phyloP scores from a whole-genome alignment of 2,888 invertebrate genomes.

The Falcaria lacertinaria region DNA sequence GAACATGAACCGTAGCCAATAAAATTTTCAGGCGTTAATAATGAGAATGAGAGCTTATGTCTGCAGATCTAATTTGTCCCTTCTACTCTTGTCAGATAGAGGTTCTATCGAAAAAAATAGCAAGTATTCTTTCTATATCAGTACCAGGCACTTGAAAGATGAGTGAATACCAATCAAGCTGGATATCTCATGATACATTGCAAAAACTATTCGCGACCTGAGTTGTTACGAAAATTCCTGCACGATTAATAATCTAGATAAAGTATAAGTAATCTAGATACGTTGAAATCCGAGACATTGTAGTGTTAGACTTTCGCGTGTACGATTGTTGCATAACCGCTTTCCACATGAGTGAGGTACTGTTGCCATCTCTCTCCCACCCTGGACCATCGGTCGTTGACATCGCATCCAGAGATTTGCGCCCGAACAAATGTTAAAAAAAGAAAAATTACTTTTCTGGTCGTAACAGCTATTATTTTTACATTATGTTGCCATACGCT shows the following conservation, averaged over 20 bases:
- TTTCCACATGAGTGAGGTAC: constrained; percentile 66
- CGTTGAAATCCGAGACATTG: constrained; percentile 42
- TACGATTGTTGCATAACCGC: constrained; percentile 71
- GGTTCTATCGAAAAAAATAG: too few relatives aligned
- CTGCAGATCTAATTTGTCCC: too few relatives aligned
- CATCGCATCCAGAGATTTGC: constrained; percentile 53
- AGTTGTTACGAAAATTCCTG: background rate
- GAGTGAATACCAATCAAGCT: too few relatives aligned
- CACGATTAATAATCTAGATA: constrained; percentile 16
- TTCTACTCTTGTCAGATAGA: too few relatives aligned
- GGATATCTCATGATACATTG: background rate
- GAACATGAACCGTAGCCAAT: too few relatives aligned
- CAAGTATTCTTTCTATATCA: too few relatives aligned
- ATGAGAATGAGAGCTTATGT: too few relatives aligned
- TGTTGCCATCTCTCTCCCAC: constrained; percentile 58
- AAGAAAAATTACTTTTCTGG: constrained; percentile 26
- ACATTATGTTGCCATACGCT: constrained; percentile 25
- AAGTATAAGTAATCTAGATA: constrained; percentile 55
- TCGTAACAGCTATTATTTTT: constrained; percentile 21
- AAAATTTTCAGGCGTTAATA: too few relatives aligned
- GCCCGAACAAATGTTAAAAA: constrained; percentile 32
- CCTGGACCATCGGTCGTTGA: constrained; percentile 69
- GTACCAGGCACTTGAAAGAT: too few relatives aligned
- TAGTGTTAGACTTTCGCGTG: constrained; percentile 62
- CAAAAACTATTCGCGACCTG: background rate